phyloP scores from a whole-genome alignment of 2,113 vertebrate genomes.

The Xenotilapia leptura region DNA sequence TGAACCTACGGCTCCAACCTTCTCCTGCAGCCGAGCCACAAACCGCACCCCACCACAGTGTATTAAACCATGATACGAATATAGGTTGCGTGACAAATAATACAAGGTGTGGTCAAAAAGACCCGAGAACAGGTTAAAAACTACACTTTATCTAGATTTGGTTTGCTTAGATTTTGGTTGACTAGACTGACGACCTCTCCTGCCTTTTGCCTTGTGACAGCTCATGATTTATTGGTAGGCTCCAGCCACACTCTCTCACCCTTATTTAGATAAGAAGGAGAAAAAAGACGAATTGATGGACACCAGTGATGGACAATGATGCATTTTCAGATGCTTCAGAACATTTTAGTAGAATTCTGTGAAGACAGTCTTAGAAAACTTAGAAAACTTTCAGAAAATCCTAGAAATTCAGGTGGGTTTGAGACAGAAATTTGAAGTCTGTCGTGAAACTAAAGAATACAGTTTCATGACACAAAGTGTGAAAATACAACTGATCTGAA shows the following conservation, averaged over 20 bases:
- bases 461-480: background rate
- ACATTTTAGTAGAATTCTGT: background rate
- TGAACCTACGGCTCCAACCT: background rate
- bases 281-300: background rate
- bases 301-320: background rate
- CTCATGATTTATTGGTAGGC: background rate
- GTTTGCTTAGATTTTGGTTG: background rate
- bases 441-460: background rate
- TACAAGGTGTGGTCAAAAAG: background rate
- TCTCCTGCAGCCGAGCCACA: background rate
- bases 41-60: background rate
- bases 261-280: background rate
- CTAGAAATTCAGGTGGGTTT: background rate
- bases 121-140: background rate
- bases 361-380: background rate
- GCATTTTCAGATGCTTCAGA: background rate
- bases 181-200: background rate
- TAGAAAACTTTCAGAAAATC: background rate
- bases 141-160: background rate
- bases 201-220: background rate
- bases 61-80: background rate
- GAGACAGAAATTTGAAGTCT: background rate
- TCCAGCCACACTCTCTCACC: background rate
- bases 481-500: background rate
- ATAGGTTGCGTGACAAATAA: background rate